Conservation (phyloP, 2,797 vertebrate genomes). For the Scolopax rusticola region DNA sequence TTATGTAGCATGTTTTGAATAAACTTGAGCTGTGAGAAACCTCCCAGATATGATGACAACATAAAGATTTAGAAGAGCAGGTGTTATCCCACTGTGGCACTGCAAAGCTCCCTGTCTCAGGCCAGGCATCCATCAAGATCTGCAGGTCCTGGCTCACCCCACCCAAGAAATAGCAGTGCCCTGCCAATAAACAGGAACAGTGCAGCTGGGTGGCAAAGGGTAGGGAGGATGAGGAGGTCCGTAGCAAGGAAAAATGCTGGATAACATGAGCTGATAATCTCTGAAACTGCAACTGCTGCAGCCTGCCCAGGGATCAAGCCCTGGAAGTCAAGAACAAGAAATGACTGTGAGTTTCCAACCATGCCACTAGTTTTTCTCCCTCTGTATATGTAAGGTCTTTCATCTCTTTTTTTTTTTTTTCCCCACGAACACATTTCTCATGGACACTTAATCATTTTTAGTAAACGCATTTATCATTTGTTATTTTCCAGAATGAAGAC, state of each 20-base stretch:
- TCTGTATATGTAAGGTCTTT: not conserved
- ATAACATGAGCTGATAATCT: not conserved
- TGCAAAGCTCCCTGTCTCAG: not conserved
- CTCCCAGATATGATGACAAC: not conserved
- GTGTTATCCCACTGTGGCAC: not conserved
- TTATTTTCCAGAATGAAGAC: not conserved
- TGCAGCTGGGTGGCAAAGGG: not conserved
- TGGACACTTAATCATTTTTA: not conserved
- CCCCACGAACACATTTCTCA: not conserved
- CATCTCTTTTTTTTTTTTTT: not conserved
- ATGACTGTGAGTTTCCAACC: not conserved
- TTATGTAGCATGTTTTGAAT: not conserved
- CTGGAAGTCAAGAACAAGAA: not conserved
- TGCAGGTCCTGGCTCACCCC: not conserved
- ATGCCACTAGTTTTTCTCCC: not conserved
- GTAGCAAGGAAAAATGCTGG: not conserved
- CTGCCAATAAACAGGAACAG: not conserved
- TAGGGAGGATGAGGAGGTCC: not conserved
- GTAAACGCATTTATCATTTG: not conserved
- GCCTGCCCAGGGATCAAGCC: not conserved
- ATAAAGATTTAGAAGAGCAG: not conserved
- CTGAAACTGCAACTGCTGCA: not conserved
- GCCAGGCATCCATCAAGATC: not conserved
- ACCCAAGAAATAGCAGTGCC: accelerated
- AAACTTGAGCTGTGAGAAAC: not conserved